Evolutionary conservation across 2,113 vertebrate genomes (phyloP), one percentile per base, ranked within the genome.

Genomic region (Origma solitaria): DNA sequence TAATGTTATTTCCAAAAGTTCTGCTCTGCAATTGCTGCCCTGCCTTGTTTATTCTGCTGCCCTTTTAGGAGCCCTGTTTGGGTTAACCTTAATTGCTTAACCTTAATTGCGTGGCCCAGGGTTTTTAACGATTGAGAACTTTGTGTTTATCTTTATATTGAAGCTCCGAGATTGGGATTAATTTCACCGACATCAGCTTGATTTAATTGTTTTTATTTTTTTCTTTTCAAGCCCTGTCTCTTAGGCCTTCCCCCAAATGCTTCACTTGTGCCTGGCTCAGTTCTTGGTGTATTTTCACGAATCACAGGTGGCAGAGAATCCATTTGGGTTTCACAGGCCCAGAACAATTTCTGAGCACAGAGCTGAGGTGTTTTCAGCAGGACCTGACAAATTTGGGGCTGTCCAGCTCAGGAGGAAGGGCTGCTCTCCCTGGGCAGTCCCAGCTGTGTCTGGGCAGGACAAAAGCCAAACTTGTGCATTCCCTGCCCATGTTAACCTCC

Each of bases 1-100:
- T n/a, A n/a, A n/a, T n/a, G n/a, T 40, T 60, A 6, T 45, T 91
- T 44, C 20, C 22, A 33, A 15, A 28, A 3, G 44, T 16, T 2
- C 0, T 3, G 3, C 6, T 84, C 13, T 65, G 68, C 71, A 40
- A 10, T 8, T 8, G 0, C 49, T 50, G 44, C 2, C 9, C 5
- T 31, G 30, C 1, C 7, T 15, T 8, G 13, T 66, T 91, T 78
- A 12, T 42, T 27, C 56, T 47, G n/a, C 72, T 85, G 86, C 66
- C 66, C 69, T 42, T 44, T 94, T 7, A n/a, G 87, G 82, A 62
- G 60, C 38, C 35, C 53, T 61, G 47, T 35, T 66, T 50, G 30
- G 66, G 33, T 62, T 38, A 20, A 62, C 40, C 37, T 69, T 16
- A 35, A 49, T 82, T 37, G 42, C 12, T 62, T 38, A 20, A 62